phyloP scores from a whole-genome alignment of 2,797 vertebrate species.

The Malurus leucopterus region DNA sequence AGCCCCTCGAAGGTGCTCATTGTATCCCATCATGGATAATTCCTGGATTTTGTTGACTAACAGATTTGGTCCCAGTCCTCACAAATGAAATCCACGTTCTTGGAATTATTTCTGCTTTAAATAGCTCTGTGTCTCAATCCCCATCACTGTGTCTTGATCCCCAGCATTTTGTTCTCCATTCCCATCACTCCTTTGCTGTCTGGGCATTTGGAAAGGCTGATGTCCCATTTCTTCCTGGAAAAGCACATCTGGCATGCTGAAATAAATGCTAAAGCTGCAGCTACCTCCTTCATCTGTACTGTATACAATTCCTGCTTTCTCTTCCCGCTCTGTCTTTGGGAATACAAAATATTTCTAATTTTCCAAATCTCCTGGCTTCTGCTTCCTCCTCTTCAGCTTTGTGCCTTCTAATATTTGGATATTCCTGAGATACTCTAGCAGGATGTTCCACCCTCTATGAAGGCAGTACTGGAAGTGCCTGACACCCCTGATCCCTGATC shows the following conservation, averaged over 20 bases:
- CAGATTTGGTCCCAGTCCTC: neutral
- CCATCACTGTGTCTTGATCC: neutral
- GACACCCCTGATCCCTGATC: neutral
- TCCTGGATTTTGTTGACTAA: neutral
- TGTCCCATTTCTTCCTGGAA: neutral
- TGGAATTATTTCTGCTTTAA: neutral
- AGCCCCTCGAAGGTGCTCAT: neutral
- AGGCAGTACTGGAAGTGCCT: neutral
- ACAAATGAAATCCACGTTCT: neutral
- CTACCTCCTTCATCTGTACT: neutral
- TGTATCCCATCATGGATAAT: rapidly evolving
- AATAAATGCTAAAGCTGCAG: neutral
- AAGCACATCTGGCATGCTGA: neutral
- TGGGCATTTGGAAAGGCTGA: neutral
- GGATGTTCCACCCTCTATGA: neutral
- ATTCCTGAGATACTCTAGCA: neutral
- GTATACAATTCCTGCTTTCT: neutral
- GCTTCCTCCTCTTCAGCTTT: neutral
- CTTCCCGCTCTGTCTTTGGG: neutral
- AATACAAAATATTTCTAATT: neutral
- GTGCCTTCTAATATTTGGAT: neutral
- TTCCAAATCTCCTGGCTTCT: neutral
- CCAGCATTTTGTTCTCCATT: neutral
- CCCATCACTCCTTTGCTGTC: neutral
- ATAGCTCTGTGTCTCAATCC: neutral